Conservation (phyloP, 2,888 invertebrate genomes). For the Hyles lineata region DNA sequence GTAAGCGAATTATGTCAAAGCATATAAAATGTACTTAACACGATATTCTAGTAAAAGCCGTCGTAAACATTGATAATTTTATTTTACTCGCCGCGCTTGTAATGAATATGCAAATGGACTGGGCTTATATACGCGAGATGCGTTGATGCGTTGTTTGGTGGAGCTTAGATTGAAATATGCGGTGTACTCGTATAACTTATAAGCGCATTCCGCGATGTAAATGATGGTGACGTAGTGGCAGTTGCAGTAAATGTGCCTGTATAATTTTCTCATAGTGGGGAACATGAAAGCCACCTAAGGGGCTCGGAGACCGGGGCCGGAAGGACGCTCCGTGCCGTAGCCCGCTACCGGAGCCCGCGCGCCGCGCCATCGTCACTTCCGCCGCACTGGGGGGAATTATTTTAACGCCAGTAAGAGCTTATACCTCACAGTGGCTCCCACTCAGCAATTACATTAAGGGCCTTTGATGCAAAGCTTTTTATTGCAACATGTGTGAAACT, state of each 20-base stretch:
- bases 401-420: constrained; percentile 62
- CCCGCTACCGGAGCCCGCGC: constrained; percentile 59
- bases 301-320: constrained; percentile 57
- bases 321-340: constrained; percentile 65
- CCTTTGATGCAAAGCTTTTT: constrained; percentile 56
- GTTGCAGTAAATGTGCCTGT: constrained; percentile 51
- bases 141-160: neutral
- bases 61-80: constrained; percentile 5
- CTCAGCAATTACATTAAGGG: constrained; percentile 61
- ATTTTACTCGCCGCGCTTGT: neutral
- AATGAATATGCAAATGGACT: constrained; percentile 14
- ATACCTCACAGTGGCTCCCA: constrained; percentile 41
- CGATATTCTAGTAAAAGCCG: constrained; percentile 1
- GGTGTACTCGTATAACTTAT: neutral
- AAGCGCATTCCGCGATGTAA: constrained; percentile 15
- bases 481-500: constrained; percentile 48
- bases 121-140: neutral
- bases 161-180: constrained; percentile 12
- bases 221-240: constrained; percentile 39
- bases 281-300: constrained; percentile 57
- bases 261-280: constrained; percentile 58
- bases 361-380: constrained; percentile 59
- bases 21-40: neutral
- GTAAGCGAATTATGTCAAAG: neutral
- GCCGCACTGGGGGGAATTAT: constrained; percentile 61